Evolutionary conservation across 2,797 vertebrate species (phyloP).

Genomic region (Steatocranus sp.): DNA sequence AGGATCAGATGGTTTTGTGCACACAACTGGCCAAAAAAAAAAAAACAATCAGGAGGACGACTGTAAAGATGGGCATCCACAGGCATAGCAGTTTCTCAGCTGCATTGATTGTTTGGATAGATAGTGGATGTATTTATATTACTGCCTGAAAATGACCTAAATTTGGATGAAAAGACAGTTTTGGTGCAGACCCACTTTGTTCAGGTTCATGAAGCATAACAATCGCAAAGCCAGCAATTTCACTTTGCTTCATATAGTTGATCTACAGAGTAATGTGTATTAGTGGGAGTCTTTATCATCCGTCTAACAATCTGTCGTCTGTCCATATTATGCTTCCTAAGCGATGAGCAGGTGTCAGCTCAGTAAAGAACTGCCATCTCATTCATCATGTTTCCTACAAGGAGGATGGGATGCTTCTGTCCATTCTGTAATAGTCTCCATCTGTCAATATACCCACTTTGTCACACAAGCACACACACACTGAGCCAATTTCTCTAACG

Average conservation of each 20-base stretch:
- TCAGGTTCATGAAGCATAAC: background rate
- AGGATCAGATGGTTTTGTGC: background rate
- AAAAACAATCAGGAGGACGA: background rate
- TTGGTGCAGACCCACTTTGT: background rate
- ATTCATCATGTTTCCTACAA: background rate
- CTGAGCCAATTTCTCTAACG: background rate
- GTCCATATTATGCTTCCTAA: constrained; percentile 8
- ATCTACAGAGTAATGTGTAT: background rate
- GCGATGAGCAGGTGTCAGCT: constrained; percentile 4
- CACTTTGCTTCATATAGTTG: background rate
- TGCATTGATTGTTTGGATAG: constrained; percentile 6
- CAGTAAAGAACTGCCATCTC: background rate
- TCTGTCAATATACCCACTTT: background rate
- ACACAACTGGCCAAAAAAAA: background rate
- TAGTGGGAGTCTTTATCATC: background rate
- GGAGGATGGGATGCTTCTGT: background rate
- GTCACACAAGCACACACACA: background rate
- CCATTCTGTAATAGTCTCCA: background rate
- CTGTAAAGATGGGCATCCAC: background rate
- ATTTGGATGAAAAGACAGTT: background rate
- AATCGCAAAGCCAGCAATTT: background rate
- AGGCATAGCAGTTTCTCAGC: background rate
- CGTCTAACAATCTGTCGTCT: background rate
- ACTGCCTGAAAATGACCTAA: background rate
- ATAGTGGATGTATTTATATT: background rate